phyloP scores from a whole-genome alignment of 1,140 invertebrate genomes.

The Hydropsyche tenuis region DNA sequence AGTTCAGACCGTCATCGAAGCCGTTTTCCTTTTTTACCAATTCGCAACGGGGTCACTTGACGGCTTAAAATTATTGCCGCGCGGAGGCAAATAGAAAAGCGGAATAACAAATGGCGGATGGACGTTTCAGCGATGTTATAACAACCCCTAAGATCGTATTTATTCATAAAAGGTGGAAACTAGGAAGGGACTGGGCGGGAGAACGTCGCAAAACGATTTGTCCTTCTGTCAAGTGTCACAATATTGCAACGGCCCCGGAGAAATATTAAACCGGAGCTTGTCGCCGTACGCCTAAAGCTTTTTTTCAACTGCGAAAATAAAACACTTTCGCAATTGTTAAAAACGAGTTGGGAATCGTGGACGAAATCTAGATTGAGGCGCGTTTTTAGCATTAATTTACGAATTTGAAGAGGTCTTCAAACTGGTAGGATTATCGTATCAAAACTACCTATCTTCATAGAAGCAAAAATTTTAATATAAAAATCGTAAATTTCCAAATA shows the following conservation, averaged over 20 bases:
- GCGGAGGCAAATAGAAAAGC: conserved; percentile 44
- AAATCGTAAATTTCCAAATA: no score
- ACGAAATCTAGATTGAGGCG: no score
- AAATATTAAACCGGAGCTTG: conserved; percentile 37
- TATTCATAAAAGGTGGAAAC: conserved; percentile 49
- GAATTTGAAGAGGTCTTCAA: no score
- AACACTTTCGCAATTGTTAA: not conserved
- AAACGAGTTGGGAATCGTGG: no score
- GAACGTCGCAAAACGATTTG: conserved; percentile 50
- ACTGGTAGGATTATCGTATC: no score
- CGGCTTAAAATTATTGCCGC: conserved; percentile 48
- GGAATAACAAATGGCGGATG: conserved; percentile 48
- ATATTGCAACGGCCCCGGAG: conserved; percentile 44
- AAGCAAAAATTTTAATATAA: no score
- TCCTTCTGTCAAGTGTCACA: conserved; percentile 50
- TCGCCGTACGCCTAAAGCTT: not conserved
- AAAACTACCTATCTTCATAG: no score
- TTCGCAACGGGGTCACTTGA: conserved; percentile 46
- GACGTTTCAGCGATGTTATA: conserved; percentile 49
- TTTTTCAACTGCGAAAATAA: not conserved
- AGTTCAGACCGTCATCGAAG: not conserved
- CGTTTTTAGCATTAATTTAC: no score
- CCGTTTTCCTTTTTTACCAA: conserved; percentile 28
- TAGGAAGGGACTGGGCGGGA: not conserved
- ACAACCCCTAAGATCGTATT: conserved; percentile 50